Evolutionary conservation across 2,888 invertebrate genomes (phyloP).

Genomic region (Pilophorus perplexus): DNA sequence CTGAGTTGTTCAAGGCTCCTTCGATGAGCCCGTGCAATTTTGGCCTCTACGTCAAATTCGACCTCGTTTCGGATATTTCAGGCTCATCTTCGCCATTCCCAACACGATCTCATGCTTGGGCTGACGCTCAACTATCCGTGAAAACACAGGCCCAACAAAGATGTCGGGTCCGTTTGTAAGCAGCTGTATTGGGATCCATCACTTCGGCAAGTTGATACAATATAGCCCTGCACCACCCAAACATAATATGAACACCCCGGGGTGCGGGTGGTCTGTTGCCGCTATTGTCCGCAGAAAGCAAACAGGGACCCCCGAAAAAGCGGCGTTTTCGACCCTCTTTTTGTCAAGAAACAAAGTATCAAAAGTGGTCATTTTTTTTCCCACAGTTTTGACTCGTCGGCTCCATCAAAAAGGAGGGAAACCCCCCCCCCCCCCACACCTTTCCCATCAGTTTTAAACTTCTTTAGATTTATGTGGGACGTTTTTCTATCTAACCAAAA

Average conservation of each 20-base stretch:
- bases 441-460: neutral
- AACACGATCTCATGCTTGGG: neutral
- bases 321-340: neutral
- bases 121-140: conserved; percentile 1
- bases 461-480: conserved; percentile 15
- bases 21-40: no score
- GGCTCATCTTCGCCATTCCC: no score
- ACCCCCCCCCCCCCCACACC: neutral
- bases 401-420: neutral
- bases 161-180: conserved; percentile 5
- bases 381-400: conserved; percentile 31
- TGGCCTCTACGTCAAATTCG: no score
- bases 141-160: conserved; percentile 20
- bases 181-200: neutral
- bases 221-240: no score
- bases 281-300: conserved; percentile 26
- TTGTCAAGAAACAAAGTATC: conserved; percentile 14
- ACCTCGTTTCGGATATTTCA: no score
- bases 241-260: neutral
- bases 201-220: no score
- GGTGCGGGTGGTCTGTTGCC: conserved; percentile 32
- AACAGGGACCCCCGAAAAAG: conserved; percentile 2
- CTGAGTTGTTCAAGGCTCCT: no score
- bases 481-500: neutral
- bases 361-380: conserved; percentile 32